Evolutionary conservation across 2,113 vertebrate genomes (phyloP).

Genomic region (Zingel zingel): DNA sequence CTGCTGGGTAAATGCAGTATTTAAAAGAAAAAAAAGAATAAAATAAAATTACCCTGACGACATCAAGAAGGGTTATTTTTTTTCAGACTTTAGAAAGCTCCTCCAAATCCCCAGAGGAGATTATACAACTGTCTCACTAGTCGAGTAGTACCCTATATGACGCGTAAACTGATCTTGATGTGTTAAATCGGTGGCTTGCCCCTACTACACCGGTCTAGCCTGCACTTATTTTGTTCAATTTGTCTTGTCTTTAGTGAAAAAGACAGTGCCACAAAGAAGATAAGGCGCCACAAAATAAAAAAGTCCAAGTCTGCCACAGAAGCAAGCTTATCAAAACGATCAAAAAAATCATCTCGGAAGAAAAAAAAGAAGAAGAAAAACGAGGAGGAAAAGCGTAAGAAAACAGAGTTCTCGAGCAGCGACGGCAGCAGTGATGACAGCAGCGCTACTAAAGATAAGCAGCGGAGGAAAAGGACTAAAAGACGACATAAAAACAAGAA

Average conservation of each 20-base stretch:
- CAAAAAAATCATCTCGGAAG: constrained; percentile 91
- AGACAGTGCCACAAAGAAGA: constrained; percentile 70
- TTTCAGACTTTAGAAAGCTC: constrained; percentile 1
- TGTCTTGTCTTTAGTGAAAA: constrained; percentile 62
- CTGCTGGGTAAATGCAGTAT: neutral
- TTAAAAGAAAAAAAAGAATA: neutral
- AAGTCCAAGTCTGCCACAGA: constrained; percentile 81
- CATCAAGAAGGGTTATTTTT: neutral
- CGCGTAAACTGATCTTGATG: neutral
- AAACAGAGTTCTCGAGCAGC: constrained; percentile 73
- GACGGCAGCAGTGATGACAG: constrained; percentile 59
- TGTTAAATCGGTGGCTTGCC: neutral
- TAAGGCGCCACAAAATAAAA: constrained; percentile 83
- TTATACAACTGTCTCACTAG: neutral
- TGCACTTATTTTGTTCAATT: neutral
- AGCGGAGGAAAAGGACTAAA: constrained; percentile 79
- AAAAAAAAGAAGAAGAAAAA: constrained; percentile 90
- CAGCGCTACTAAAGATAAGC: constrained; percentile 60
- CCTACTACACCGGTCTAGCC: neutral
- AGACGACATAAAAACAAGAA: constrained; percentile 79
- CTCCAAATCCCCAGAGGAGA: neutral
- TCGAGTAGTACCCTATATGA: neutral
- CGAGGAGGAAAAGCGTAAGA: constrained; percentile 72
- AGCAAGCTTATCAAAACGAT: constrained; percentile 84
- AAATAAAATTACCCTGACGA: neutral